A percentile compares a stretch with the other conserved stretches of the same genome.
Evolutionary conservation across 2,888 invertebrate species (phyloP).

Genomic region (Brachypalpus laphriformis): DNA sequence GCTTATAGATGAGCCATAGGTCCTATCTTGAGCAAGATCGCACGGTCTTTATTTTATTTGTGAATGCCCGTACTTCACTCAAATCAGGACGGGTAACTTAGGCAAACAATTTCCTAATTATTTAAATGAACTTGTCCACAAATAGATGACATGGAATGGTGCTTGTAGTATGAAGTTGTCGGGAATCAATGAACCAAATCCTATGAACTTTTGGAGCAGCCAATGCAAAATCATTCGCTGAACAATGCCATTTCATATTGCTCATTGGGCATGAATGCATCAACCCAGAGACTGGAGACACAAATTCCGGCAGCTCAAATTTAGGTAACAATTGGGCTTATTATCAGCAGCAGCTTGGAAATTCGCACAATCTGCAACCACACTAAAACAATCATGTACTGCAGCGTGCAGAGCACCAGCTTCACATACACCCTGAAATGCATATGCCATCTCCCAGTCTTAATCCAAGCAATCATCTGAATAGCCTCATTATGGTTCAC

Average conservation of each 20-base stretch:
- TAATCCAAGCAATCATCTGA: constrained; percentile 73
- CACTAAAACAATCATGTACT: constrained; percentile 66
- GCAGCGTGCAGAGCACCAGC: constrained; percentile 62
- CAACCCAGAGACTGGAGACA: constrained; percentile 69
- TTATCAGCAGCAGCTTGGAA: constrained; percentile 75
- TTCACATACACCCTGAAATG: constrained; percentile 60
- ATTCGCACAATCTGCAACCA: constrained; percentile 54
- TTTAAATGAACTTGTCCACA: constrained; percentile 93
- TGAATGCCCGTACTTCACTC: no score
- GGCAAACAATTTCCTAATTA: constrained; percentile 98
- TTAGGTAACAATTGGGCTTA: constrained; percentile 37
- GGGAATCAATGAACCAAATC: constrained; percentile 22
- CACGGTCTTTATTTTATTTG: no score
- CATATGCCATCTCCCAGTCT: constrained; percentile 61
- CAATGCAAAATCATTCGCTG: constrained; percentile 78
- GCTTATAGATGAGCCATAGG: no score
- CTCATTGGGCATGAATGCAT: constrained; percentile 47
- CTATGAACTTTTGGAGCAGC: constrained; percentile 65
- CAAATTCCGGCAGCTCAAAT: constrained; percentile 45
- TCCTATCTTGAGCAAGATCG: no score
- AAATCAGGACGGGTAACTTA: no score
- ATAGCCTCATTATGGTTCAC: constrained; percentile 84
- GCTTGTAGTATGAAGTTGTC: constrained; percentile 40
- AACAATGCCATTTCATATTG: constrained; percentile 77
- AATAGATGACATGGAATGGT: constrained; percentile 92